Evolutionary conservation across 2,888 invertebrate species (phyloP), one percentile per base, ranked within the genome.

Genomic region (Crematogaster levior): DNA sequence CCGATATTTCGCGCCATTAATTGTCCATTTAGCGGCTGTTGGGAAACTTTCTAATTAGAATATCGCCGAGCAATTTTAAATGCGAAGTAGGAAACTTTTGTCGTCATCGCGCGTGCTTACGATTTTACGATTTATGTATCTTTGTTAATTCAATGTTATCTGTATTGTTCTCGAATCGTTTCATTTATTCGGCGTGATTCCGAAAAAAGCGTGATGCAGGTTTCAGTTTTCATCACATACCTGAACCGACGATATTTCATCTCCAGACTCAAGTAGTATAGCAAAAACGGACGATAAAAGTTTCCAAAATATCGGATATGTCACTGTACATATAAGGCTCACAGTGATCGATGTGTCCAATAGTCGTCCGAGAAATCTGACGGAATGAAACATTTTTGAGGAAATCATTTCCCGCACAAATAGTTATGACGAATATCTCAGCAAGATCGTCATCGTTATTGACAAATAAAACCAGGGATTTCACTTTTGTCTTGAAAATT

Each of bases 211-310:
- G 34, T 72, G 81, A 80, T 81, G 80, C 80, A 73, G 81, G 85
- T 86, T 87, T 84, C 85, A 88, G 85, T 87, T 87, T 83, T 81
- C 81, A 84, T 86, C 82, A 60, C 70, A 46, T 84, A 83, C 80
- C 74, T 51, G 68, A 5, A 73, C 58, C 82, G 34, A 7, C 72
- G 81, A 88, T 87, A 87, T 87, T 79, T 79, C 88, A 84, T 80
- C 80, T 60, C 74, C 58, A 84, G 81, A 83, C 72, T 73, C 84
- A 46, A 40, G 40, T 46, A 65, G 48, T 53, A 37, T 65, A 74
- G n/a, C 66, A 48, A 81, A 83, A 85, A 75, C 40, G 79, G 58
- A 10, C 24, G 74, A 37, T 63, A 79, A 85, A 81, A 75, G 46
- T 83, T 81, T 61, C 6, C 46, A 65, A 77, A 82, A 87, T 84